phyloP scores from a whole-genome alignment of 2,888 invertebrate genomes.

The Lydus trimaculatus region DNA sequence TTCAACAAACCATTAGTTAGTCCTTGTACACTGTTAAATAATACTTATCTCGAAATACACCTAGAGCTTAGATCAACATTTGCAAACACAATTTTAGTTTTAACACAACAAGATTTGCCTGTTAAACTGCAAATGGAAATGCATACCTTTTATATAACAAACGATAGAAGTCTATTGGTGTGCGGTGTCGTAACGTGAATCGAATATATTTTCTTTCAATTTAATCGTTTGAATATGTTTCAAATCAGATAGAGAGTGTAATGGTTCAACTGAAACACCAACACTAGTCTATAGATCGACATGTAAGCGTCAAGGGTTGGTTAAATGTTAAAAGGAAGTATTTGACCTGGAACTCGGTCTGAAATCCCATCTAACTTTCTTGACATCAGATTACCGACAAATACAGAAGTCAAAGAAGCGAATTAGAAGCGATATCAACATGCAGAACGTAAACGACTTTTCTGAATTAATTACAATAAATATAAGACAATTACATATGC shows the following conservation, averaged over 20 bases:
- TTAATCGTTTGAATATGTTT: constrained; percentile 1
- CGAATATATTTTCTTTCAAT: not conserved
- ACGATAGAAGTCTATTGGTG: not conserved
- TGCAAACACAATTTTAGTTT: constrained; percentile 7
- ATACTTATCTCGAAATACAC: not conserved
- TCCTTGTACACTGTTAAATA: not conserved
- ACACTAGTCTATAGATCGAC: not conserved
- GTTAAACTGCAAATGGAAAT: not conserved
- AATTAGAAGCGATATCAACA: not conserved
- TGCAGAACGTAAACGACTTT: not conserved
- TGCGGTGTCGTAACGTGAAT: not conserved
- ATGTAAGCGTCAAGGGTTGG: not conserved
- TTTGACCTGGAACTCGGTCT: constrained; percentile 34
- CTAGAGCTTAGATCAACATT: not conserved
- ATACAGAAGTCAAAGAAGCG: not conserved
- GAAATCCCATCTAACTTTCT: constrained; percentile 35
- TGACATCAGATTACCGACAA: constrained; percentile 19
- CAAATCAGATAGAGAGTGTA: not conserved
- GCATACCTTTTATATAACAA: not conserved
- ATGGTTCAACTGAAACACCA: not conserved
- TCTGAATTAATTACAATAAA: too few relatives aligned
- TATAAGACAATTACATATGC: too few relatives aligned
- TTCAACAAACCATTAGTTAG: not conserved
- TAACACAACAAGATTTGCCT: constrained; percentile 7
- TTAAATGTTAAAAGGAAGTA: constrained; percentile 32